Base-by-base conservation (phyloP, 1,140 invertebrate species). In the Pogonomyrmex californicus region DNA sequence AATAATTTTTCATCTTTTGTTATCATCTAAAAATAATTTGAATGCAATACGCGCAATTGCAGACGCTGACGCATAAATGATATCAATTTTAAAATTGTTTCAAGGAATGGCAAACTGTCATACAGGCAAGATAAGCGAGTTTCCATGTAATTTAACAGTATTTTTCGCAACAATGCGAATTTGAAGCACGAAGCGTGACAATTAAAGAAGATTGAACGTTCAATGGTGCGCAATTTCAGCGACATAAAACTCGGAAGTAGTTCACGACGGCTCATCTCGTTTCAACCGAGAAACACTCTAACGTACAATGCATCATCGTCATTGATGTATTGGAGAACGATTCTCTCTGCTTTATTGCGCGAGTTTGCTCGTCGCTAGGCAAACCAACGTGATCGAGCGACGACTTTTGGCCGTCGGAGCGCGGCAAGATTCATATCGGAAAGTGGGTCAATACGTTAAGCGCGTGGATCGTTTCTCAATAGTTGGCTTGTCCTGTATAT, bases 391-490 rank as follows among this genome's bases (percentile, higher is more conserved):
- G 78, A 62, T 62, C 73, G 54, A 60, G 63, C 87, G 85, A 66
- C 86, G 62, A 90, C 68, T 87, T 83, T 78, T 63, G 65, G 70
- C 54, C n/a, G 68, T 23, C 33, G 47, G 77, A 88, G 76, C 41
- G 66, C 47, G 79, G 86, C 82, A 90, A 90, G 88, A 91, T 91
- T 91, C 90, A 91, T 91, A 91, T 90, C 86, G 71, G 9, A 56
- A 91, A 91, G 83, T 88, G 62, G 91, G 90, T 91, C 91, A 90
- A 91, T 90, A 91, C 90, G 86, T 88, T 91, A 89, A 87, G 88
- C 86, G 85, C 83, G 86, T 90, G 90, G 75, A 85, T 91, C 88
- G 90, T 85, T 89, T 91, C 85, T 76, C 85, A 77, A 91, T 89
- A 79, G 83, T 77, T 75, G 23, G 41, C 47, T 73, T 65, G 47